These are phyloP conservation scores for Micromys minutus DNA, from an alignment of 2,113 vertebrate species.

Conservation along the genomic window DNA sequence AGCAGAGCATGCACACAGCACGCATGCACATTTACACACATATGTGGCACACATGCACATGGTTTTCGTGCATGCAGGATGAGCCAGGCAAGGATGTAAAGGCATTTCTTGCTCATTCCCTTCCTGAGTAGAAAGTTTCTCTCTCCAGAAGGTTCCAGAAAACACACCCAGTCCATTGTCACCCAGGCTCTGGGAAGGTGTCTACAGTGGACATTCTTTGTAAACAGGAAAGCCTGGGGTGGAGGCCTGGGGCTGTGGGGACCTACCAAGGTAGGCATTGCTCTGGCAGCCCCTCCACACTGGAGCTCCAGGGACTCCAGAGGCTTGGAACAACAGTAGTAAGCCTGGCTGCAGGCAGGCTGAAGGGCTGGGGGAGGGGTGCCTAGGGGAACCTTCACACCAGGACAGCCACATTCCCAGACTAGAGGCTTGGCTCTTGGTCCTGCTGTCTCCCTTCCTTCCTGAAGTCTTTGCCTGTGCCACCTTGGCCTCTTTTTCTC, in stretches of 20 bases:
- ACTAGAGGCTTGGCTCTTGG: background rate
- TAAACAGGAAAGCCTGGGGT: conserved; percentile 54
- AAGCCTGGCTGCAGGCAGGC: fast-evolving
- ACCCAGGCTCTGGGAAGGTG: background rate
- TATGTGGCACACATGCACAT: background rate
- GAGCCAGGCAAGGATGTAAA: fast-evolving
- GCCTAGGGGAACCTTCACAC: background rate
- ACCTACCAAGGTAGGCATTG: background rate
- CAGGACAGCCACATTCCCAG: background rate
- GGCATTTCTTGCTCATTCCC: background rate
- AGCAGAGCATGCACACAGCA: background rate
- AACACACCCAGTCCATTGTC: conserved; percentile 15
- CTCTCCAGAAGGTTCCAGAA: conserved; percentile 51
- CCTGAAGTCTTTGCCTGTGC: background rate
- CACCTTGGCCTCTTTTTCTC: too few species aligned
- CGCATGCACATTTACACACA: background rate
- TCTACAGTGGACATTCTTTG: background rate
- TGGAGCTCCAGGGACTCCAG: background rate
- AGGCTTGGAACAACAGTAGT: background rate
- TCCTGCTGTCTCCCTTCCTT: background rate
- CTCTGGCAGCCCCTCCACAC: background rate
- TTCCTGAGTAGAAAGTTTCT: conserved; percentile 39
- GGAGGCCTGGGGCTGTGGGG: background rate
- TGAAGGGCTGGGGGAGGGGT: background rate
- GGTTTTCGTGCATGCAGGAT: background rate